Conservation (phyloP, 2,888 invertebrate species). For the Elmis aenea region DNA sequence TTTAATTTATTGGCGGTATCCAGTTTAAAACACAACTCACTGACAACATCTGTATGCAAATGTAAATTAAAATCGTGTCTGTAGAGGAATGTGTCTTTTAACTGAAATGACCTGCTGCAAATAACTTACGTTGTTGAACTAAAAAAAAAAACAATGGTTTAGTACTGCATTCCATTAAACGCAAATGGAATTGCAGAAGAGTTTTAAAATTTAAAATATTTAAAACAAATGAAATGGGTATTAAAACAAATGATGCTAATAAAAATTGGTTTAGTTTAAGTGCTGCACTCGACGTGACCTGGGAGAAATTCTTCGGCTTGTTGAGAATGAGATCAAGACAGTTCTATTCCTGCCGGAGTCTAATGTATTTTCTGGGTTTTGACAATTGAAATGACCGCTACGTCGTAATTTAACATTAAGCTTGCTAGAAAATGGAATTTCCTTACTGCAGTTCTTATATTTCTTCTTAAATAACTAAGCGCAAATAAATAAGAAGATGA, state of each 20-base stretch:
- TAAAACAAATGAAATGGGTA: conserved; percentile 6
- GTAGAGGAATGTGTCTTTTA: too few relatives aligned
- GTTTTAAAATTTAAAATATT: conserved; percentile 2
- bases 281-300: conserved; percentile 14
- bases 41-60: too few relatives aligned
- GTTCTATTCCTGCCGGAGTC: conserved; percentile 11
- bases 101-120: too few relatives aligned
- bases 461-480: conserved; percentile 8
- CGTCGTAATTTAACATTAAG: conserved; percentile 17
- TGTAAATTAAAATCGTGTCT: too few relatives aligned
- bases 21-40: too few relatives aligned
- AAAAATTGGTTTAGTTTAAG: conserved; percentile 16
- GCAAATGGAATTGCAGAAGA: too few relatives aligned
- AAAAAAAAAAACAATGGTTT: too few relatives aligned
- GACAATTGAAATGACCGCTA: conserved; percentile 18
- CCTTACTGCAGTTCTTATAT: conserved; percentile 6
- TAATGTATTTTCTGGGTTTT: conserved; percentile 16
- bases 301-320: conserved; percentile 13
- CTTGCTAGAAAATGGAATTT: conserved; percentile 12
- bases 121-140: too few relatives aligned
- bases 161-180: too few relatives aligned
- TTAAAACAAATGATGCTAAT: conserved; percentile 11
- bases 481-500: too few relatives aligned
- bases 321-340: conserved; percentile 12
- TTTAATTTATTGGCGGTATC: too few relatives aligned